Evolutionary conservation across 1,140 invertebrate species (phyloP).

Genomic region (Eumeta japonica): DNA sequence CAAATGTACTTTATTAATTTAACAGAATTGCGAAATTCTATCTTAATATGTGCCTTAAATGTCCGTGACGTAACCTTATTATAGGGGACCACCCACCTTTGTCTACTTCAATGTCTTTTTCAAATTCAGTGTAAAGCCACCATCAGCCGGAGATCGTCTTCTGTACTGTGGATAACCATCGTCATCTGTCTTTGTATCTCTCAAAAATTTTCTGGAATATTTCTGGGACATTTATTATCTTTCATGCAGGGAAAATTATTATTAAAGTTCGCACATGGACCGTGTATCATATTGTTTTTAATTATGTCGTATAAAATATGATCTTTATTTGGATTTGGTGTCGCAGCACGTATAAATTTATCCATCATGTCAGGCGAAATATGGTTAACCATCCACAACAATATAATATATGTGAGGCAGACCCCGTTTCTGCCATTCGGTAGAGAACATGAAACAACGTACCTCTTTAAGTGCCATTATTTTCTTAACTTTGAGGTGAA

Average conservation of each 20-base stretch:
- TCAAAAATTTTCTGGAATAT: conserved; percentile 28
- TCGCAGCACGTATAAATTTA: conserved; percentile 41
- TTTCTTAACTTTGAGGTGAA: conserved; percentile 22
- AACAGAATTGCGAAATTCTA: conserved; percentile 37
- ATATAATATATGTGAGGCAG: conserved; percentile 17
- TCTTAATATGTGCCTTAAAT: conserved; percentile 36
- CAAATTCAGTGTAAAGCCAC: conserved; percentile 11
- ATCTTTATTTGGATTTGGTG: conserved; percentile 39
- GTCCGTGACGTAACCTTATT: conserved; percentile 26
- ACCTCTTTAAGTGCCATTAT: conserved; percentile 16
- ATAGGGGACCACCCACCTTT: no score
- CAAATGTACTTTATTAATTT: no score
- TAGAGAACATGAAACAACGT: conserved; percentile 16
- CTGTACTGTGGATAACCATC: conserved; percentile 46
- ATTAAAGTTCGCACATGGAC: conserved; percentile 19
- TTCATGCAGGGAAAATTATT: conserved; percentile 22
- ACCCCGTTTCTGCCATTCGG: conserved; percentile 22
- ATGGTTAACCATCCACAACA: conserved; percentile 22
- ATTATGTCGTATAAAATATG: conserved; percentile 27
- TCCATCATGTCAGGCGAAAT: conserved; percentile 34
- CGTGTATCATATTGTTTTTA: no score
- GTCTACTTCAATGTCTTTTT: conserved; percentile 19
- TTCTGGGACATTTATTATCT: conserved; percentile 33
- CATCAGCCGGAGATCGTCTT: conserved; percentile 14
- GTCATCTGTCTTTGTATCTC: conserved; percentile 23